Evolutionary conservation across 2,797 vertebrate genomes (phyloP), one percentile per base, ranked within the genome.

Genomic region (Delichon dasypus): DNA sequence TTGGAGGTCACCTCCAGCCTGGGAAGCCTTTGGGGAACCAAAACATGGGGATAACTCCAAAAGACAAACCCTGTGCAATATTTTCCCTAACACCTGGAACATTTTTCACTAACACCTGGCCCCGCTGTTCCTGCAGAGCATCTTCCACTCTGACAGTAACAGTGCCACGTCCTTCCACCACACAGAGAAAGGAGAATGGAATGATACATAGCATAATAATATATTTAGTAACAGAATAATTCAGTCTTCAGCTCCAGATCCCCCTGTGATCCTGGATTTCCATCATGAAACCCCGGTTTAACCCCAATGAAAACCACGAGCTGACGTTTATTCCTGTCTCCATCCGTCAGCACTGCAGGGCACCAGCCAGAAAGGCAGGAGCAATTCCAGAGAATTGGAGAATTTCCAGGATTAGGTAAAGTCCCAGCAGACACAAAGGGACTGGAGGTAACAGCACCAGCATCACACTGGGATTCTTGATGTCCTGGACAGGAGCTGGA

Each of bases 91-190:
- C 1, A 51, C 8, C 4, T 11, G 48, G n/a, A 55, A 19, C 78
- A 50, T 47, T 71, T 78, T 50, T 32, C 1, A 0, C 45, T 21
- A 13, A 15, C 18, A 32, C 13, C 9, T 7, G 11, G 4, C 19
- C 53, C 21, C 36, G 21, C 7, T 44, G 34, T 12, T 66, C 34
- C 79, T 38, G 55, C 9, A n/a, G 47, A 38, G 55, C 60, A 66
- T 9, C 36, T 79, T 42, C 66, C 57, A 74, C 32, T 27, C 27
- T 0, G 0, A 48, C 57, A 73, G 11, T 2, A 40, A 50, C 0
- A 0, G 21, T 29, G 30, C 53, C 23, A 16, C 0, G 10, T n/a
- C 30, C 62, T 44, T 7, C 16, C 9, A 21, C 13, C n/a, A 54
- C 0, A 2, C 6, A 55, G 73, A 5, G n/a, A 44, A 54, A 61